Percentiles rank a stretch among this genome's conserved stretches.
Evolutionary conservation across 2,797 vertebrate species (phyloP).

Genomic region (Pseudochirops corinnae): DNA sequence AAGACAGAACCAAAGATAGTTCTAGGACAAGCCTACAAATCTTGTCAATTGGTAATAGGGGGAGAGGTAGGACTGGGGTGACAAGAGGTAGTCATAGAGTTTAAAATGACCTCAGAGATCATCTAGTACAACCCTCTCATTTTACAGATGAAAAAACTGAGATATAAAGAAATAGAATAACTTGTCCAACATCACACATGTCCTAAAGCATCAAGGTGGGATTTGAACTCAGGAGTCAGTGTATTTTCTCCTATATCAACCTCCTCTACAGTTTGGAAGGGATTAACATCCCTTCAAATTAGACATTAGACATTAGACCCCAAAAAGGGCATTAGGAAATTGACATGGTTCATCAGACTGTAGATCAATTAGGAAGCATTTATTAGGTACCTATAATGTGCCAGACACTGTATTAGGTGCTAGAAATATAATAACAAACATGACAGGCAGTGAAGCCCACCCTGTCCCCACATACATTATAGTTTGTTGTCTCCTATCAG

Average conservation of each 20-base stretch:
- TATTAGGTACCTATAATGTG: background rate
- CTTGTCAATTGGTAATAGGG: background rate
- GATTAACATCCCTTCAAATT: background rate
- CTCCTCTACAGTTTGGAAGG: background rate
- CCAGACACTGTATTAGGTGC: background rate
- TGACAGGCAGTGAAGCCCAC: background rate
- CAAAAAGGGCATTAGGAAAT: background rate
- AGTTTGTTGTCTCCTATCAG: background rate
- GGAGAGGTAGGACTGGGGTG: background rate
- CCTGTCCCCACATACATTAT: background rate
- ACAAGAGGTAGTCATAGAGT: background rate
- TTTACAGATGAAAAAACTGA: background rate
- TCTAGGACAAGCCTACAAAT: background rate
- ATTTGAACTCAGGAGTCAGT: background rate
- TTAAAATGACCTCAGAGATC: background rate
- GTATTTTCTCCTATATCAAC: background rate
- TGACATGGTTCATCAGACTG: background rate
- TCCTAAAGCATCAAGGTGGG: background rate
- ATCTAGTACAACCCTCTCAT: background rate
- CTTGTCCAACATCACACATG: background rate
- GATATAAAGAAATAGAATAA: background rate
- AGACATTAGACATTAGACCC: background rate
- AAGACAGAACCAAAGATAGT: conserved; percentile 27
- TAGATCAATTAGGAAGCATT: background rate
- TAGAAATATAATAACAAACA: background rate